Evolutionary conservation across 2,113 vertebrate species (phyloP).

Genomic region (Atlantisia rogersi): DNA sequence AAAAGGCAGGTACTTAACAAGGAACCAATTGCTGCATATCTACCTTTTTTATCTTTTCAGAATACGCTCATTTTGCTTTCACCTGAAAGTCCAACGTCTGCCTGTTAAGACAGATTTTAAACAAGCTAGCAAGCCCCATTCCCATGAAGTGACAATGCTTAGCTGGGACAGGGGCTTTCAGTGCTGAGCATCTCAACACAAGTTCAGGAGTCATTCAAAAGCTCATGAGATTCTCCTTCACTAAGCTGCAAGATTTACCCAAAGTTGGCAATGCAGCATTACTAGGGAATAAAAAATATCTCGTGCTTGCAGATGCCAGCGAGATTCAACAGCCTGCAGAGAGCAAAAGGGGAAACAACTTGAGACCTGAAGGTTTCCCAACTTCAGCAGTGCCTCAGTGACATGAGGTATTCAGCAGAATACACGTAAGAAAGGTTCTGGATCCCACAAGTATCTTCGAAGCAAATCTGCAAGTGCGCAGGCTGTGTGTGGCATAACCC

Average conservation of each 20-base stretch:
- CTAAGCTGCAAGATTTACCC: not conserved
- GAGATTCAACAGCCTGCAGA: not conserved
- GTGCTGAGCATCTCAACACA: not conserved
- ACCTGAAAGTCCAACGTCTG: not conserved
- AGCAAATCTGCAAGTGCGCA: not conserved
- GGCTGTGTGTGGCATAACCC: rapidly evolving
- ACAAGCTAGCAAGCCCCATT: not conserved
- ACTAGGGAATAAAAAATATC: not conserved
- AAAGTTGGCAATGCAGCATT: not conserved
- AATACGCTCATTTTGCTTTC: not conserved
- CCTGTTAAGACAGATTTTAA: not conserved
- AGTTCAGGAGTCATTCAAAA: not conserved
- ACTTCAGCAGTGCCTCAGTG: not conserved
- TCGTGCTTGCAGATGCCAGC: not conserved
- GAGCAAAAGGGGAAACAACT: not conserved
- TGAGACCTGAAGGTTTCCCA: not conserved
- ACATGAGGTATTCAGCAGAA: not conserved
- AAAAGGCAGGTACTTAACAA: not conserved
- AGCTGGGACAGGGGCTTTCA: not conserved
- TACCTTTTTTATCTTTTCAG: not conserved
- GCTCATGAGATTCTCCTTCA: not conserved
- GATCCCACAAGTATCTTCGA: rapidly evolving
- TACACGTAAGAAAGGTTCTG: not conserved
- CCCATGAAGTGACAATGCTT: not conserved
- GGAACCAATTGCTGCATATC: not conserved